Evolutionary conservation across 2,797 vertebrate species (phyloP).

Genomic region (Hafferia zeledoni): DNA sequence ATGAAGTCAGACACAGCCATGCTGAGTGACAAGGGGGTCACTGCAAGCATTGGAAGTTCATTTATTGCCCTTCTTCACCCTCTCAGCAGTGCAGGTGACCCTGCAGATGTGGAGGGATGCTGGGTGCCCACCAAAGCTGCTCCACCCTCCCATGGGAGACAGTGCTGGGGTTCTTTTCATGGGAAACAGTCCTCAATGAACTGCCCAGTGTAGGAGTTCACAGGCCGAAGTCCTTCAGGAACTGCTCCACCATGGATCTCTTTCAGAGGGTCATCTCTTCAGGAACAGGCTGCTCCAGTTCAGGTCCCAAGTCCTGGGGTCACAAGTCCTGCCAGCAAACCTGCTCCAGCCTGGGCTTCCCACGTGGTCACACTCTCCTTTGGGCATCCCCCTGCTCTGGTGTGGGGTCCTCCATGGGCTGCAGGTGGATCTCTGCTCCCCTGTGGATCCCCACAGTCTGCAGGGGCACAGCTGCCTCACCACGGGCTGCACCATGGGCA

Average conservation of each 20-base stretch:
- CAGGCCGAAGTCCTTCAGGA: neutral
- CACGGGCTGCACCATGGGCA: neutral
- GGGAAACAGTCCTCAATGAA: neutral
- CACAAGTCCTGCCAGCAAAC: neutral
- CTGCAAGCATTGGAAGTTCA: neutral
- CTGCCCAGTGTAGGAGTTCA: neutral
- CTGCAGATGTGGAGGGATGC: neutral
- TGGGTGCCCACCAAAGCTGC: neutral
- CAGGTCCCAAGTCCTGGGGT: rapidly evolving
- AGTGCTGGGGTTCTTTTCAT: neutral
- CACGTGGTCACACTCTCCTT: neutral
- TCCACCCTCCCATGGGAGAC: neutral
- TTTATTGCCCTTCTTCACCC: no score
- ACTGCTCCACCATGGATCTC: neutral
- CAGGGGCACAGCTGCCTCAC: neutral
- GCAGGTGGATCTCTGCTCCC: neutral
- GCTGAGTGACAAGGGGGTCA: neutral
- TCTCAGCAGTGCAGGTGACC: neutral
- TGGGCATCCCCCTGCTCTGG: neutral
- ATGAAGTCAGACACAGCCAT: neutral
- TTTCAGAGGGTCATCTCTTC: neutral
- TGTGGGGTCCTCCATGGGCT: neutral
- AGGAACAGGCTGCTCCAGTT: neutral
- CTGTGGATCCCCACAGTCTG: neutral
- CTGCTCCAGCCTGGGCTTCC: neutral